Conservation (phyloP, 1,140 invertebrate genomes). For the Drosophila albomicans region DNA sequence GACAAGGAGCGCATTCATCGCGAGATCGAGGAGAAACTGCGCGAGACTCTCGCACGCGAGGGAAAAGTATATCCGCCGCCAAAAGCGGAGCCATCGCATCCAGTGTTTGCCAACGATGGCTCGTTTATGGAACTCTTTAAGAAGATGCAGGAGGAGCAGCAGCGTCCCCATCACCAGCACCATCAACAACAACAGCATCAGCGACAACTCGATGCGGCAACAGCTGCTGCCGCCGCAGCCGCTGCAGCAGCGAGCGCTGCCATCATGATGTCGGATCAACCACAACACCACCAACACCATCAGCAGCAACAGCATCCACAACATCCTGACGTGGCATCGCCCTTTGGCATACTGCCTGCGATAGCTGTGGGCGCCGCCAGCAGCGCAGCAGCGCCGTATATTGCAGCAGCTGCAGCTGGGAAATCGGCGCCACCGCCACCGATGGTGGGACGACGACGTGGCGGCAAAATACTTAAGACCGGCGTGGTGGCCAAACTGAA, state of each 20-base stretch:
- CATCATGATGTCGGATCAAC: slow-evolving; percentile 25
- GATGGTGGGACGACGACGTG: slow-evolving; percentile 92
- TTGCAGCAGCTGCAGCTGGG: slow-evolving; percentile 84
- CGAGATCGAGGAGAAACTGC: slow-evolving; percentile 82
- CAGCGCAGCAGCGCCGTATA: slow-evolving; percentile 75
- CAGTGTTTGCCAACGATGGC: slow-evolving; percentile 92
- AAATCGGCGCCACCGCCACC: slow-evolving; percentile 71
- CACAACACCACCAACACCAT: slow-evolving; percentile 26
- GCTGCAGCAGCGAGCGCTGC: slow-evolving; percentile 21
- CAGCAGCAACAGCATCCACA: slow-evolving; percentile 4
- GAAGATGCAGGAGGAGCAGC: slow-evolving; percentile 91
- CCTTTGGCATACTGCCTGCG: slow-evolving; percentile 54
- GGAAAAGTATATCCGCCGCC: slow-evolving; percentile 84
- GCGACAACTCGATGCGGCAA: slow-evolving; percentile 20
- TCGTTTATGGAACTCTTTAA: slow-evolving; percentile 96
- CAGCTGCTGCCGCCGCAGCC: slow-evolving; percentile 58
- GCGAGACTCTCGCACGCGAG: slow-evolving; percentile 74
- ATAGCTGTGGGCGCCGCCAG: slow-evolving; percentile 80
- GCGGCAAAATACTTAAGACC: slow-evolving; percentile 94
- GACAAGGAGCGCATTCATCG: slow-evolving; percentile 83
- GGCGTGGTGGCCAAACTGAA: slow-evolving; percentile 95
- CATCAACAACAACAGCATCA: slow-evolving; percentile 42
- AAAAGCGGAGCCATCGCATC: slow-evolving; percentile 80
- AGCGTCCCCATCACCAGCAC: slow-evolving; percentile 51
- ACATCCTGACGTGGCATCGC: slow-evolving; percentile 10